Evolutionary conservation across 2,113 vertebrate species (phyloP), one percentile per base, ranked within the genome.

Genomic region (Heteronetta atricapilla): DNA sequence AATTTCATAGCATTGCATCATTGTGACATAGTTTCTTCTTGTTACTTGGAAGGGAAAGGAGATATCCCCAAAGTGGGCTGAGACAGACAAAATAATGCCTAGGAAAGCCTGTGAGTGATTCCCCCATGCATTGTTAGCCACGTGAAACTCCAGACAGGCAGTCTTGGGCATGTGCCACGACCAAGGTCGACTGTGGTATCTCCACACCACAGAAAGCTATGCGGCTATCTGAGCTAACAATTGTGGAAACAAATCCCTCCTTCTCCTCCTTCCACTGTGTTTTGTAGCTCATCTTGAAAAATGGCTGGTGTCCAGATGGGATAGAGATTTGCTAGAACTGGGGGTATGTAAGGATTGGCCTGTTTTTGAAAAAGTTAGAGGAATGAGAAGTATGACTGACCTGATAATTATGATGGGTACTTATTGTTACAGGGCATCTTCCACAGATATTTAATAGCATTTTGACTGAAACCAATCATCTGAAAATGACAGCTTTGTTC

Each of bases 141-240:
- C 3, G 3, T 82, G 52, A 63, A 92, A 68, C 46, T 67, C 34
- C 33, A 48, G 6, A 20, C 33, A 70, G 36, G 21, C 31, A 34
- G 23, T 36, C 17, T 6, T 7, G 40, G 73, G 33, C 34, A 44
- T 33, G 18, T 76, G 38, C 28, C 25, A 81, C 23, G 78, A 52
- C 5, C n/a, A 60, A 58, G 23, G 36, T 77, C 66, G 72, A 67
- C 63, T 60, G 60, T 33, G 13, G 16, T 40, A 52, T 76, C 89
- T 85, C 42, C 34, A 63, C 62, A 60, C 17, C 6, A 2, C 0
- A 0, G 63, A 33, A 40, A 82, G 7, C 5, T 1, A 48, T 34
- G 34, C 4, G 2, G 44, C 33, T 89, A 60, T 76, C 22, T 80
- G 34, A 1, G 2, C 11, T 76, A 76, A 64, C 3, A 59, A 23